Percentiles rank a stretch among this genome's conserved stretches.
Conservation (phyloP, 2,797 vertebrate species). For the Syndactyla subalaris region DNA sequence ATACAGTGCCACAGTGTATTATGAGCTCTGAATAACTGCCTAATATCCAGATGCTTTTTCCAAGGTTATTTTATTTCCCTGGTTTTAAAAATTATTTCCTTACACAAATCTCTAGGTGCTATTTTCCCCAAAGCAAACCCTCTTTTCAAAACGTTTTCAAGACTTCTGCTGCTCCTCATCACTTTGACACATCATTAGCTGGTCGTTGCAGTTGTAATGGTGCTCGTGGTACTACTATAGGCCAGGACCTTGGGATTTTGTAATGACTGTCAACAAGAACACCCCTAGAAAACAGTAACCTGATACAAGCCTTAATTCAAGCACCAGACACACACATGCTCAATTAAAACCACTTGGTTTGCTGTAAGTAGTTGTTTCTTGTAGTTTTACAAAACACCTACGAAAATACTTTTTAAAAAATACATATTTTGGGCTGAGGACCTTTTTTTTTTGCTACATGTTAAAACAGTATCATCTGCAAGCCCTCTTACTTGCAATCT, state of each 20-base stretch:
- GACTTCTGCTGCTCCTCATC: not conserved
- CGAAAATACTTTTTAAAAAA: not conserved
- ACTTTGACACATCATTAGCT: not conserved
- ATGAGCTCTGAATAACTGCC: conserved; percentile 23
- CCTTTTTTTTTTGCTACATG: not conserved
- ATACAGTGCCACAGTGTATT: conserved; percentile 63
- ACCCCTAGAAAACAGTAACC: not conserved
- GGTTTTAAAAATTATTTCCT: conserved; percentile 23
- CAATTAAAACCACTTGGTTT: not conserved
- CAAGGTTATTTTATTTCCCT: conserved; percentile 42
- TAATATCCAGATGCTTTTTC: conserved; percentile 36
- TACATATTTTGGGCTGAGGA: not conserved
- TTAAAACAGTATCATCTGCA: not conserved
- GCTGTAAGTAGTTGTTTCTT: not conserved
- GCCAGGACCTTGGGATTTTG: not conserved
- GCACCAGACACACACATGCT: not conserved
- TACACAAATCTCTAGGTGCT: not conserved
- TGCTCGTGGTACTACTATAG: not conserved
- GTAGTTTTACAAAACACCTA: not conserved
- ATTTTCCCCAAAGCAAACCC: not conserved
- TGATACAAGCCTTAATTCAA: not conserved
- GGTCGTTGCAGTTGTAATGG: not conserved
- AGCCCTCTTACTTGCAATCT: not conserved
- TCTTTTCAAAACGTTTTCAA: not conserved
- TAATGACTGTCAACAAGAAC: not conserved